Percentiles rank a stretch among this genome's conserved stretches.
These are phyloP conservation scores for Cabera pusaria DNA, from an alignment of 2,888 invertebrate species.

Conservation along the genomic window DNA sequence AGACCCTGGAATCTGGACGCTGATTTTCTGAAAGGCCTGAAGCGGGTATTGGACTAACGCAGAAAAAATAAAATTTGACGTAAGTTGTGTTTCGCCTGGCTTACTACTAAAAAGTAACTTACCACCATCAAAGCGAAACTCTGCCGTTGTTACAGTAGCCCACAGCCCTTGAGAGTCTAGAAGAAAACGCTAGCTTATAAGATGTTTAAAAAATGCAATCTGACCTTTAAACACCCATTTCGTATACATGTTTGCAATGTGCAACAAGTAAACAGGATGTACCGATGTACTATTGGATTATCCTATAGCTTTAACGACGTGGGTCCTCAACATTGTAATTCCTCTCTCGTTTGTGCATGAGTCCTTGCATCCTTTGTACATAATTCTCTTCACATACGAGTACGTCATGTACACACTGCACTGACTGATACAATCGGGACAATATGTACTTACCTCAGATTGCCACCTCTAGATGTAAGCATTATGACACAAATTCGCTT, in stretches of 20 bases:
- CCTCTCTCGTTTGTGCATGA: slow-evolving; percentile 26
- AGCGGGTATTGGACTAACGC: too few relatives aligned
- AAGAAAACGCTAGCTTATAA: too few relatives aligned
- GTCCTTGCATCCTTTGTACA: slow-evolving; percentile 31
- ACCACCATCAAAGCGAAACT: too few relatives aligned
- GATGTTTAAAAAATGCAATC: too few relatives aligned
- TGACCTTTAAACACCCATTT: slow-evolving; percentile 5
- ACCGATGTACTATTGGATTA: slow-evolving; percentile 21
- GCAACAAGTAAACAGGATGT: slow-evolving; percentile 27
- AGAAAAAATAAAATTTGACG: too few relatives aligned
- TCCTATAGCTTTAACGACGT: slow-evolving; percentile 24
- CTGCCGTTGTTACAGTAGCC: too few relatives aligned
- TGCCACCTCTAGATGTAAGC: background rate
- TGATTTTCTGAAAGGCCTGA: too few relatives aligned
- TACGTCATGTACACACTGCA: slow-evolving; percentile 1
- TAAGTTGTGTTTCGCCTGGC: too few relatives aligned
- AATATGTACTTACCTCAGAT: slow-evolving; percentile 1
- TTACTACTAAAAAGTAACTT: too few relatives aligned
- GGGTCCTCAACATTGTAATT: slow-evolving; percentile 28
- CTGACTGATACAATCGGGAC: slow-evolving; percentile 11
- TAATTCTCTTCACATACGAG: slow-evolving; percentile 19
- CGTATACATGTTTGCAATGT: slow-evolving; percentile 12
- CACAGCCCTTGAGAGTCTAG: too few relatives aligned
- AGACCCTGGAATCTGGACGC: too few relatives aligned
- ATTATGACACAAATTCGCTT: slow-evolving; percentile 8